Conservation (phyloP, 2,113 vertebrate genomes). For the Eptesicus fuscus region DNA sequence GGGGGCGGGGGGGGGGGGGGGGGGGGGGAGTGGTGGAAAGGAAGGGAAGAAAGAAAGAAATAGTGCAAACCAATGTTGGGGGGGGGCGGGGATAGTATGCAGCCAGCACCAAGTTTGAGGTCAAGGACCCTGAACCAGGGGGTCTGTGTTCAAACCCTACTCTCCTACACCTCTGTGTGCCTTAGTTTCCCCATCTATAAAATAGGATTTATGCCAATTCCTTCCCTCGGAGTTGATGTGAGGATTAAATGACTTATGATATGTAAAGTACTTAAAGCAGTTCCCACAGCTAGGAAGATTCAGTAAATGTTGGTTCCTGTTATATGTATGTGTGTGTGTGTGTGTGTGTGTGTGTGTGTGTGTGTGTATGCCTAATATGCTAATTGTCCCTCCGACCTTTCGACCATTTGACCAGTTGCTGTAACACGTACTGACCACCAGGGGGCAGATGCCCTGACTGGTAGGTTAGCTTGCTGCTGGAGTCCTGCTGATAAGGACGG, state of each 20-base stretch:
- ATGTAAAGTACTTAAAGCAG: background rate
- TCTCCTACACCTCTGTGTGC: background rate
- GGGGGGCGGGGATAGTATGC: background rate
- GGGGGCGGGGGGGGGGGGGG: accelerated
- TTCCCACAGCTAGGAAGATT: background rate
- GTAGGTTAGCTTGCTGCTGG: no score
- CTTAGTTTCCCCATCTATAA: background rate
- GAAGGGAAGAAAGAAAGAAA: background rate
- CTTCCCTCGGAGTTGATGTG: background rate
- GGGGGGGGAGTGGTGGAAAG: no score
- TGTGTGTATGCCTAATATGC: no score
- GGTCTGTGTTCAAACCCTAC: background rate
- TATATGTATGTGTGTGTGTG: background rate
- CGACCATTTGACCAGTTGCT: no score
- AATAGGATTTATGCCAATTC: background rate
- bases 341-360: no score
- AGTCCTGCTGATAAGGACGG: no score
- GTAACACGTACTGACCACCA: no score
- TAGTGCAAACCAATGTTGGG: background rate
- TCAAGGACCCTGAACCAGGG: background rate
- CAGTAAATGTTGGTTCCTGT: background rate
- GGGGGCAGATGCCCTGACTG: no score
- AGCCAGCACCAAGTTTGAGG: background rate
- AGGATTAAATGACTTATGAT: background rate
- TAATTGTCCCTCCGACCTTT: no score